These are phyloP conservation scores for Erythrocebus patas DNA, from an alignment of 2,113 vertebrate species.

Conservation along the genomic window DNA sequence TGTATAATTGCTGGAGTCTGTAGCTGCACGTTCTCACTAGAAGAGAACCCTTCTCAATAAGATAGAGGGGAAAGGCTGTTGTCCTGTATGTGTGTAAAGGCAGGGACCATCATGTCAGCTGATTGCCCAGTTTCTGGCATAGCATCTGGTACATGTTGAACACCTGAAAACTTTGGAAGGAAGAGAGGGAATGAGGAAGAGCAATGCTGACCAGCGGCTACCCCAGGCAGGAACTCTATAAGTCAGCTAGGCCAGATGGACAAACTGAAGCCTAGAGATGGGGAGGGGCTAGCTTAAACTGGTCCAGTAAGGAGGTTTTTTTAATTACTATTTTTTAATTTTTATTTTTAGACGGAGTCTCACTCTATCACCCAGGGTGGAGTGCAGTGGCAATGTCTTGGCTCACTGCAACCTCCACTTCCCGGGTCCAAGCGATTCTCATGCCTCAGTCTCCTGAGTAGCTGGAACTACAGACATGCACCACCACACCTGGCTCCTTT, in stretches of 20 bases:
- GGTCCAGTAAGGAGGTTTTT: neutral
- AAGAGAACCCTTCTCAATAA: neutral
- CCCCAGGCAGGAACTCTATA: neutral
- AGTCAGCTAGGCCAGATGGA: neutral
- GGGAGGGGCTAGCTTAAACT: neutral
- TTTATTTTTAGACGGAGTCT: no score
- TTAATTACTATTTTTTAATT: no score
- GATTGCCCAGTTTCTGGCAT: neutral
- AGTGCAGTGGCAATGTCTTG: no score
- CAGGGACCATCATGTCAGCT: neutral
- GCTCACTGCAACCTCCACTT: no score
- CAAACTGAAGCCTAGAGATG: neutral
- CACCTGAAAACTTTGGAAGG: neutral
- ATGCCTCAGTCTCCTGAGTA: no score
- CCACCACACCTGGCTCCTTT: no score
- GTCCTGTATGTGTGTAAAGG: neutral
- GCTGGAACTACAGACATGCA: no score
- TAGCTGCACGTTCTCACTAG: neutral
- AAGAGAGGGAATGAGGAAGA: neutral
- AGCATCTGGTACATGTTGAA: neutral
- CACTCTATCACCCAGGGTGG: no score
- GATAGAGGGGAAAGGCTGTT: neutral
- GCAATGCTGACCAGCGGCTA: neutral
- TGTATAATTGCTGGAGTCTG: neutral
- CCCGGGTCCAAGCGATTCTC: no score